A percentile compares a stretch with the other conserved stretches of the same genome.
Conservation (phyloP, 2,888 invertebrate genomes). For the Acholoe squamosa region DNA sequence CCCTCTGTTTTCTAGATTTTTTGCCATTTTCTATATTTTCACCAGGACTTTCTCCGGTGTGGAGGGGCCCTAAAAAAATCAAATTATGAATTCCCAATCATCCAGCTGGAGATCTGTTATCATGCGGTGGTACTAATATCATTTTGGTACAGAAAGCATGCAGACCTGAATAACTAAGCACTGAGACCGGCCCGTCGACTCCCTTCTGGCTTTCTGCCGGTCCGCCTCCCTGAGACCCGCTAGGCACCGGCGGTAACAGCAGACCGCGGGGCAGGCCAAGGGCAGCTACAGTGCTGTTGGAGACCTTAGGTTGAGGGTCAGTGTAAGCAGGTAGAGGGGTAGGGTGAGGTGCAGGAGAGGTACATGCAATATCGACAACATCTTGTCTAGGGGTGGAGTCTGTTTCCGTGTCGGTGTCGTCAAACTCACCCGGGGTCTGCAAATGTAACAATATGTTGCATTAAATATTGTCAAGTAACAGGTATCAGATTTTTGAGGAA, state of each 20-base stretch:
- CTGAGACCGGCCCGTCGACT: too few species aligned
- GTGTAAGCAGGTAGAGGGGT: slow-evolving; percentile 45
- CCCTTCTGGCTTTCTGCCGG: too few species aligned
- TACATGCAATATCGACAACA: not conserved
- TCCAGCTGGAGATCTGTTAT: too few species aligned
- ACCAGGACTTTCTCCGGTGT: too few species aligned
- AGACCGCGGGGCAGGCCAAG: slow-evolving; percentile 40
- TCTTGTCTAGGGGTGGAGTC: not conserved
- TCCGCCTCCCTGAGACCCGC: not conserved
- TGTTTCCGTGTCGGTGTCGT: not conserved
- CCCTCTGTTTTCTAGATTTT: too few species aligned
- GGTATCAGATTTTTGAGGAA: too few species aligned
- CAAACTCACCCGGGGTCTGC: slow-evolving; percentile 52
- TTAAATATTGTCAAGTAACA: too few species aligned
- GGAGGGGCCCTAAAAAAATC: too few species aligned
- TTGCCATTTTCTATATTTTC: too few species aligned
- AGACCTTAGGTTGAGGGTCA: slow-evolving; percentile 45
- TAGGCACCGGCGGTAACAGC: not conserved
- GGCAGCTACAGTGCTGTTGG: slow-evolving; percentile 23
- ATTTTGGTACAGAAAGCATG: not conserved
- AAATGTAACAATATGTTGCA: not conserved
- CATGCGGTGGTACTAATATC: not conserved
- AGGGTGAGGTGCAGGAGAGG: slow-evolving; percentile 7
- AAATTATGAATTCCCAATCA: too few species aligned
- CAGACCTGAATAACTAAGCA: too few species aligned